Conservation (phyloP, 2,888 invertebrate species). For the Brachyptera risi region DNA sequence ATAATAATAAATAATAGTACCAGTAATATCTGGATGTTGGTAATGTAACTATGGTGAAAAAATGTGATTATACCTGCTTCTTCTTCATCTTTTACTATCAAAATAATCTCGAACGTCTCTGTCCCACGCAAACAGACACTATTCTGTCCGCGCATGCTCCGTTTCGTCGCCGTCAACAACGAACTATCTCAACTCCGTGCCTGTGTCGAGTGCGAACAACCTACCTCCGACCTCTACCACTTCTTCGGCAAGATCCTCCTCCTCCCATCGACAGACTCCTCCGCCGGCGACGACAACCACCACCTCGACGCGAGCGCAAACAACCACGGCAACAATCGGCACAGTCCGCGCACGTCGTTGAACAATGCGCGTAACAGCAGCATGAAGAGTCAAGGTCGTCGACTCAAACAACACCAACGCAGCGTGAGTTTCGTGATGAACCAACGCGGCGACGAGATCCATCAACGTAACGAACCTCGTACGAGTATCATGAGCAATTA, state of each 20-base stretch:
- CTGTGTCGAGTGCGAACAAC: slow-evolving; percentile 67
- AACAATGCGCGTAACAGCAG: too few relatives aligned
- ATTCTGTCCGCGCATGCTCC: slow-evolving; percentile 40
- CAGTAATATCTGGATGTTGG: too few relatives aligned
- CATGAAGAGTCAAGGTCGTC: too few relatives aligned
- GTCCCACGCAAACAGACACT: too few relatives aligned
- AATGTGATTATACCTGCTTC: too few relatives aligned
- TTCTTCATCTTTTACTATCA: too few relatives aligned
- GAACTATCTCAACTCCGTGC: slow-evolving; percentile 45
- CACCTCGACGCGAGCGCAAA: not conserved
- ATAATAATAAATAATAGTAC: too few relatives aligned
- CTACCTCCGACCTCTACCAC: slow-evolving; percentile 69
- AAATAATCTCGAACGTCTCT: too few relatives aligned
- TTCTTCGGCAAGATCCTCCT: slow-evolving; percentile 62
- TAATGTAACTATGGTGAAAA: too few relatives aligned
- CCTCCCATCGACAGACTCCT: not conserved
- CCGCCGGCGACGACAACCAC: not conserved
- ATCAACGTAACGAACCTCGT: not conserved
- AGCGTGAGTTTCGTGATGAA: not conserved
- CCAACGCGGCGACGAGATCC: not conserved
- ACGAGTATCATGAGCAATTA: not conserved
- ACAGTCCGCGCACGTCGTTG: too few relatives aligned
- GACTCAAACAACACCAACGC: not conserved
- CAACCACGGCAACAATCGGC: too few relatives aligned
- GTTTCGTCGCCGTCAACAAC: slow-evolving; percentile 39